Base-by-base conservation (phyloP, 2,113 vertebrate genomes). In the Phylloscopus trochilus region DNA sequence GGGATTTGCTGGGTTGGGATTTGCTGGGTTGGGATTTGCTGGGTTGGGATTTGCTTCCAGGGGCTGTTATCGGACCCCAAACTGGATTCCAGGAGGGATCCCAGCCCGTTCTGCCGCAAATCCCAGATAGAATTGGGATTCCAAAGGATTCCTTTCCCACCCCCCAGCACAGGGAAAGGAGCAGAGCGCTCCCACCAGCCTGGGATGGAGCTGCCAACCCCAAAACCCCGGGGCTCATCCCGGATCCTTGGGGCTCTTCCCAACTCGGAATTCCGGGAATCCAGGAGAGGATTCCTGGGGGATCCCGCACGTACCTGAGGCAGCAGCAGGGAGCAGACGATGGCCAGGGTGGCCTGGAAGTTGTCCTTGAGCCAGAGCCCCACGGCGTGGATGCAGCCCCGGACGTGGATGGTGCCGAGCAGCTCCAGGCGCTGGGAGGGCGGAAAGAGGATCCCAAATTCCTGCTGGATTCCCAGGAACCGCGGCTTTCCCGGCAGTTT, bases 311-410 rank as follows among this genome's bases (percentile, higher is more conserved):
- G 0, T 97, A 99, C 99, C 99, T 99, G 99, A 4, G 98, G 99
- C 56, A 99, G 97, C 27, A 99, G 98, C 15, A 99, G 85, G 47
- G 98, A 98, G 44, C 97, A 98, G 95, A 98, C 98, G 8, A 99
- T 96, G 31, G 97, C 98, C 31, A 98, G 20, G 3, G 98, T 98
- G 89, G 97, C 92, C 64, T 98, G 98, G 6, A 98, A 97, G 97
- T 99, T 98, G 98, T 99, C 99, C 47, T 98, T 98, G 96, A 99
- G 98, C 99, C 99, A 99, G 73, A 99, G 98, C 83, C 98, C 98
- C 15, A 99, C 97, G 1, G 99, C 99, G 8, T 99, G 99, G 95
- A 99, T 98, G 90, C 99, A 99, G 94, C 99, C 99, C 18, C 99
- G 98, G 41, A 99, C 99, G 2, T 99, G 97, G 95, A 99, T 99